phyloP scores from a whole-genome alignment of 2,113 vertebrate genomes.

The Heterotis niloticus region DNA sequence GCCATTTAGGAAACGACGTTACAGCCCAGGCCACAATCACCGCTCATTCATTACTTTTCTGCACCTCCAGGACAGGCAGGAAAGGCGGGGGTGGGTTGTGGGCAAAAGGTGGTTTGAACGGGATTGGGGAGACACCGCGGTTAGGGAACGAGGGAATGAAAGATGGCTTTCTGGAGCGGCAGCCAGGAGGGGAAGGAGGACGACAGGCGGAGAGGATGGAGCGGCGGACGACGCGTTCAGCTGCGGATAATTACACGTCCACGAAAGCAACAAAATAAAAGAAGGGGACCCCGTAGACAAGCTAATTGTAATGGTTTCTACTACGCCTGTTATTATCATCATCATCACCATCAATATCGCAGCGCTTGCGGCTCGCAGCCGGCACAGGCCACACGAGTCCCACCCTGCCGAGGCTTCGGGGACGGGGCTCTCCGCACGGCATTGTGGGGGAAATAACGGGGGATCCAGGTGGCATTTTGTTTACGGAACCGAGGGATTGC shows the following conservation, averaged over 20 bases:
- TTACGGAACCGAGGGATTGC: neutral
- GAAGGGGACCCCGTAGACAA: conserved; percentile 53
- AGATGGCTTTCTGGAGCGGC: conserved; percentile 18
- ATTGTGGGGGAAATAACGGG: neutral
- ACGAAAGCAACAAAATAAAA: conserved; percentile 58
- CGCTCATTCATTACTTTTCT: conserved; percentile 30
- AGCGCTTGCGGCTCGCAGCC: conserved; percentile 59
- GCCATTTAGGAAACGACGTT: conserved; percentile 33
- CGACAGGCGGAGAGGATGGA: conserved; percentile 44
- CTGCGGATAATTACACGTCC: conserved; percentile 69
- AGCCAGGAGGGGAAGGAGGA: conserved; percentile 9
- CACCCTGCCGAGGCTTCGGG: neutral
- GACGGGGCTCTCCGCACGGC: neutral
- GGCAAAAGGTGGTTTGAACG: neutral
- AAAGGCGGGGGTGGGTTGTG: conserved; percentile 16
- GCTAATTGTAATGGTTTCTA: conserved; percentile 76
- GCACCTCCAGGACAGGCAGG: neutral
- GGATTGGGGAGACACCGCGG: conserved; percentile 11
- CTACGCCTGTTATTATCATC: conserved; percentile 71
- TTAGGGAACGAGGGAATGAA: conserved; percentile 18
- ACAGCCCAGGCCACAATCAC: conserved; percentile 15
- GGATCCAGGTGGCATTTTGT: neutral
- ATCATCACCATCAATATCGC: conserved; percentile 71
- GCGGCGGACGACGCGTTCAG: conserved; percentile 64
- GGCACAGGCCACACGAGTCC: conserved; percentile 41